phyloP scores from a whole-genome alignment of 2,888 invertebrate species.

The Uloborus plumipes region DNA sequence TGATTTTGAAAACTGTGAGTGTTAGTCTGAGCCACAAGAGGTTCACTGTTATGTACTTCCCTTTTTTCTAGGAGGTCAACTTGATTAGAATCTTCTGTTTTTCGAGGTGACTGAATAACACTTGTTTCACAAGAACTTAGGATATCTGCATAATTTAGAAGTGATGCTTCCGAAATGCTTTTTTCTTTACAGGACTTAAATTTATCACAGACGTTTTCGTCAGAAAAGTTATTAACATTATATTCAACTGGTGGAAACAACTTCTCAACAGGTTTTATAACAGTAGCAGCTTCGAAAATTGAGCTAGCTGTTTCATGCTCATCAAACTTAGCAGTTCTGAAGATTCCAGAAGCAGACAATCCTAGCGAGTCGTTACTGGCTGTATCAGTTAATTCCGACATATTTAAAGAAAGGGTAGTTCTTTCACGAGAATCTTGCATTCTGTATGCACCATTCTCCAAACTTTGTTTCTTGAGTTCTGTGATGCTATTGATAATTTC shows the following conservation, averaged over 20 bases:
- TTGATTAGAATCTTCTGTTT: constrained; percentile 19
- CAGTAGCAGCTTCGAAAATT: constrained; percentile 5
- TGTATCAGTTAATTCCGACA: constrained; percentile 27
- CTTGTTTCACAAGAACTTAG: constrained; percentile 36
- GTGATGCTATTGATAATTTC: constrained; percentile 25
- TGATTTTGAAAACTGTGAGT: constrained; percentile 26
- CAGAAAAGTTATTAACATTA: not conserved
- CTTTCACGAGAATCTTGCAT: constrained; percentile 3
- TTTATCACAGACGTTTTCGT: constrained; percentile 31
- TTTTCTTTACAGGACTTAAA: constrained; percentile 22
- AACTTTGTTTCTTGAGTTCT: not conserved
- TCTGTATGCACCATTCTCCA: constrained; percentile 4
- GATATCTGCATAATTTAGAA: constrained; percentile 27
- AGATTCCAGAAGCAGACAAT: constrained; percentile 19
- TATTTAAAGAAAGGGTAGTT: not conserved
- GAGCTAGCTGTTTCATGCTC: not conserved
- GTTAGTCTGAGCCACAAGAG: not conserved
- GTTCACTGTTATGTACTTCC: constrained; percentile 3
- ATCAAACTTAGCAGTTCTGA: constrained; percentile 4
- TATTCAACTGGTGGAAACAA: not conserved
- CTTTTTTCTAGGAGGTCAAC: constrained; percentile 12
- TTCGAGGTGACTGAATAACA: constrained; percentile 27
- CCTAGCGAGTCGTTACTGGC: constrained; percentile 27
- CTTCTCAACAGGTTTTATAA: constrained; percentile 29
- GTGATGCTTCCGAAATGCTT: constrained; percentile 4